Evolutionary conservation across 2,113 vertebrate genomes (phyloP), one percentile per base, ranked within the genome.

Genomic region (Seriola rivoliana): DNA sequence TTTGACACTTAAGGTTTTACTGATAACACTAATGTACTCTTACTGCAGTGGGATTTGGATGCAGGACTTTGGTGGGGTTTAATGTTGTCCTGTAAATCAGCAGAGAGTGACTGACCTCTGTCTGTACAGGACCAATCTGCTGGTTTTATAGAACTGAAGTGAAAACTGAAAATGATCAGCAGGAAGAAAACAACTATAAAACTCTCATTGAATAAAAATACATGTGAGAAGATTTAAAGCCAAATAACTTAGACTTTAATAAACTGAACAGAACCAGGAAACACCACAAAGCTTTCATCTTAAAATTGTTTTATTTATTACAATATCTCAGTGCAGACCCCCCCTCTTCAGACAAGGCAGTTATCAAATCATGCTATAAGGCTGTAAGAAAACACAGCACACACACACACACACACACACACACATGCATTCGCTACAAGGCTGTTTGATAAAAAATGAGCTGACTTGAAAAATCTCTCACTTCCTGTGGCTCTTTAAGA

Each of bases 251-350:
- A 36, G 34, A 34, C 29, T 34, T 64, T 64, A n/a, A 40, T 64
- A 42, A 40, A 40, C 10, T 29, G 1, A 4, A 16, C 25, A 50
- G 25, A 9, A 34, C 10, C 36, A 34, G 11, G 12, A 55, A 23
- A 1, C 0, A 5, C 17, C 9, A 50, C 54, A 25, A 72, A 86
- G 91, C 85, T 17, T 55, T 90, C 95, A 96, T 96, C 95, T 93
- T 95, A 96, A 97, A 97, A 97, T 96, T 96, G 91, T 58, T 95
- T 97, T 97, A 96, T 96, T 97, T 69, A 96, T 97, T 71, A 92
- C 90, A 95, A 3, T 89, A 93, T 95, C 63, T 80, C 46, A 89
- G 74, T 78, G 63, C 38, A 55, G 36, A 90, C 21, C 40, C 21
- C 29, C 14, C 62, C 32, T 50, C 73, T 63, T 90, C 94, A 88